phyloP scores from a whole-genome alignment of 2,888 invertebrate species.

The Folsomia manolachei region DNA sequence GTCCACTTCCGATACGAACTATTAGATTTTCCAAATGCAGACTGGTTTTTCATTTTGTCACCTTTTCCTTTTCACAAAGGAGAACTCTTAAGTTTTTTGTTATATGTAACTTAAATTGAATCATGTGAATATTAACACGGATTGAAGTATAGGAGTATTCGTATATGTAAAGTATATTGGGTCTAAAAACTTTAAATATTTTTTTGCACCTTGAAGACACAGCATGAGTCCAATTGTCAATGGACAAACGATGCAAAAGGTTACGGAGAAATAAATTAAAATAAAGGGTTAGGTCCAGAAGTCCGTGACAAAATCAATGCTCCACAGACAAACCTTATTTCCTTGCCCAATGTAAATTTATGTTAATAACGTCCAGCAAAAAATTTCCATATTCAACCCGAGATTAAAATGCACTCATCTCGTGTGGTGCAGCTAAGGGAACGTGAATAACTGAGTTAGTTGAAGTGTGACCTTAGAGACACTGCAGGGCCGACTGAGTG shows the following conservation, averaged over 20 bases:
- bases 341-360: not conserved
- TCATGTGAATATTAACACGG: too few species aligned
- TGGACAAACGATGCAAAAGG: too few species aligned
- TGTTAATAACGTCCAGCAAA: not conserved
- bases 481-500: conserved; percentile 6
- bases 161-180: too few species aligned
- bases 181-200: not conserved
- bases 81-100: too few species aligned
- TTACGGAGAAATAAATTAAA: too few species aligned
- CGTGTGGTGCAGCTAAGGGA: not conserved
- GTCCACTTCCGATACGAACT: too few species aligned
- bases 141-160: too few species aligned
- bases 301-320: not conserved
- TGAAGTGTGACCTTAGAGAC: conserved; percentile 8
- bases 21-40: too few species aligned
- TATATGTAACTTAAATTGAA: too few species aligned
- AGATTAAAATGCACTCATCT: conserved; percentile 2
- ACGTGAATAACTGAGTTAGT: conserved; percentile 1
- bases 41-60: not conserved
- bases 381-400: not conserved
- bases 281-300: not conserved
- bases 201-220: not conserved
- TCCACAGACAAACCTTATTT: not conserved
- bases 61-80: not conserved
- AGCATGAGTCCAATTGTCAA: conserved; percentile 1